phyloP scores from a whole-genome alignment of 2,113 vertebrate genomes.

The Pelodiscus sinensis region DNA sequence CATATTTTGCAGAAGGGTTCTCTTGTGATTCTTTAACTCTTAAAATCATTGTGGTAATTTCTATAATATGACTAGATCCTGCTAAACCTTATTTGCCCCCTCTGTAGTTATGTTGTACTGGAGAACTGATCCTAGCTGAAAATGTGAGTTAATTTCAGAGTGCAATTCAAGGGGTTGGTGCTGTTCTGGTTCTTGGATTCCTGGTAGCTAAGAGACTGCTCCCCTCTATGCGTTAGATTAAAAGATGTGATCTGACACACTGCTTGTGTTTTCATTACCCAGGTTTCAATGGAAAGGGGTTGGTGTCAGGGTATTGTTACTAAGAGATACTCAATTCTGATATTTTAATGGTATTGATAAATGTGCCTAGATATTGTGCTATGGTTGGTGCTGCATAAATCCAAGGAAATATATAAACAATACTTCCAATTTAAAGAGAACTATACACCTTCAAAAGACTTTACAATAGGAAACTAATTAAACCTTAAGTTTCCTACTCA shows the following conservation, averaged over 20 bases:
- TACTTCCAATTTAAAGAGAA: background rate
- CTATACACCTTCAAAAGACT: background rate
- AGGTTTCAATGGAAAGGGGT: background rate
- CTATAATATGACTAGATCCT: background rate
- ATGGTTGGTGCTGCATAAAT: background rate
- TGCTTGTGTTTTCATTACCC: slow-evolving; percentile 11
- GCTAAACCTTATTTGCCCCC: background rate
- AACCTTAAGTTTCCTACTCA: background rate
- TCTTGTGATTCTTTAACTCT: background rate
- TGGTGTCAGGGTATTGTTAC: too few relatives aligned
- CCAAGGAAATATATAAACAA: background rate
- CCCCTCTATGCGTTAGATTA: slow-evolving; percentile 9
- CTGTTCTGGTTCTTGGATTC: slow-evolving; percentile 22
- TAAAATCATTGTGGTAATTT: background rate
- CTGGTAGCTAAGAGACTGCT: background rate
- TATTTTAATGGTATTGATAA: too few relatives aligned
- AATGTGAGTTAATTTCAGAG: slow-evolving; percentile 17
- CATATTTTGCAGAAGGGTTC: background rate
- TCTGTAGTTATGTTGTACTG: background rate
- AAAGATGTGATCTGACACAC: background rate
- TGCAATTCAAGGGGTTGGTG: background rate
- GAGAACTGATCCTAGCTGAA: background rate
- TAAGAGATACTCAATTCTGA: too few relatives aligned
- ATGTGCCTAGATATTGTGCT: background rate
- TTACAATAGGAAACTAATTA: slow-evolving; percentile 12